phyloP scores from a whole-genome alignment of 2,113 vertebrate genomes.

The Echinops telfairi region DNA sequence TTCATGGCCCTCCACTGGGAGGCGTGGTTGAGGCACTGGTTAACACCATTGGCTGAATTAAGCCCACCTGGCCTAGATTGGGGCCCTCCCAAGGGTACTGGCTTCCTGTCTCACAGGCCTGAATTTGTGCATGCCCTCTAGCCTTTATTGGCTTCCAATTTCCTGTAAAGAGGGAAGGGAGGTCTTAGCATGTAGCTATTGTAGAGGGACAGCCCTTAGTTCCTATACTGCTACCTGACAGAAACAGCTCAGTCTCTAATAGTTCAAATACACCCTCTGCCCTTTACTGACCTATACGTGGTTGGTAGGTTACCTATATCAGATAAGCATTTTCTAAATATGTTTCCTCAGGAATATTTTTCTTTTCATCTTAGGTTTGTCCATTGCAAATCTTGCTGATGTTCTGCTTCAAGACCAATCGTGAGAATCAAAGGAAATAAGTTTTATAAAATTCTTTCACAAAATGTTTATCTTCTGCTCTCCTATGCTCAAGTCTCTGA shows the following conservation, averaged over 20 bases:
- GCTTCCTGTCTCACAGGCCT: too few species aligned
- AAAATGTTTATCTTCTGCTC: neutral
- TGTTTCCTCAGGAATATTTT: slow-evolving; percentile 27
- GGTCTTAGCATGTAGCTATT: too few species aligned
- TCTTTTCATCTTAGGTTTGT: neutral
- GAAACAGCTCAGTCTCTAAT: neutral
- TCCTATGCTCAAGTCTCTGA: neutral
- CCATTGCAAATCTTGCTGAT: slow-evolving; percentile 39
- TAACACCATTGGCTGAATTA: too few species aligned
- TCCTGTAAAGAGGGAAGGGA: too few species aligned
- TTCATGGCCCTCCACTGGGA: too few species aligned
- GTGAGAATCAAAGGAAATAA: slow-evolving; percentile 52
- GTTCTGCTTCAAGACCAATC: neutral
- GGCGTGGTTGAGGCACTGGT: too few species aligned
- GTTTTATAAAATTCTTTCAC: slow-evolving; percentile 35
- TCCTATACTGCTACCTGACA: too few species aligned
- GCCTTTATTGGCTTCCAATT: too few species aligned
- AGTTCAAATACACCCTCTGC: neutral
- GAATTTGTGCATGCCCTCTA: too few species aligned
- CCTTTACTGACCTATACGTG: neutral
- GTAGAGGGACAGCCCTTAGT: too few species aligned
- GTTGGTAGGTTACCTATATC: neutral
- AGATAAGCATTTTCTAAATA: slow-evolving; percentile 5
- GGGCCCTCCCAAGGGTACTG: too few species aligned
- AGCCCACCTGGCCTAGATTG: too few species aligned